A percentile compares a stretch with the other conserved stretches of the same genome.
Evolutionary conservation across 2,113 vertebrate genomes (phyloP).

Genomic region (Cariama cristata): DNA sequence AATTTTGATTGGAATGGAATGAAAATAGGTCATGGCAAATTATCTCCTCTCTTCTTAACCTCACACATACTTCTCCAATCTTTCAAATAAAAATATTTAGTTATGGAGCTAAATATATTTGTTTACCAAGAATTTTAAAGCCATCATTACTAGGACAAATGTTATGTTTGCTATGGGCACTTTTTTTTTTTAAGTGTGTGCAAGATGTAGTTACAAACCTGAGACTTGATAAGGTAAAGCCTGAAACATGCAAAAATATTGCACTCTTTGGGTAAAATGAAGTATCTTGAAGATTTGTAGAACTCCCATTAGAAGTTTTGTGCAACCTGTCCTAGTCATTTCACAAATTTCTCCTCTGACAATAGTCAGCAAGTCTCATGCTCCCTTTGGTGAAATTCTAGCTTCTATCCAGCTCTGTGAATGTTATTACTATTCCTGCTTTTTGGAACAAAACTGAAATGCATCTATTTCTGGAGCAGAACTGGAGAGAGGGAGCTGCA

Average conservation of each 20-base stretch:
- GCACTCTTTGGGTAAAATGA: neutral
- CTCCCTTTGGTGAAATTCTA: neutral
- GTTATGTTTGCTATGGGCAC: neutral
- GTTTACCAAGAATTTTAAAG: neutral
- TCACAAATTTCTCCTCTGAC: neutral
- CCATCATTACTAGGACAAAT: neutral
- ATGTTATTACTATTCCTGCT: neutral
- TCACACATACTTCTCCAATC: neutral
- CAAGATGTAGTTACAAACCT: neutral
- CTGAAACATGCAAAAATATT: neutral
- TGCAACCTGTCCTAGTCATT: neutral
- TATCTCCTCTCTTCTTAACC: neutral
- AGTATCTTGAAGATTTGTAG: neutral
- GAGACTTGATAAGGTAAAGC: neutral
- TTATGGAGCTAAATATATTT: neutral
- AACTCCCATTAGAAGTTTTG: neutral
- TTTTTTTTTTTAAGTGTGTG: neutral
- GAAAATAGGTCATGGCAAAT: constrained; percentile 62
- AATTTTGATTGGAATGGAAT: constrained; percentile 58
- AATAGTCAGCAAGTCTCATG: neutral
- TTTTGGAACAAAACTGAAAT: constrained; percentile 16
- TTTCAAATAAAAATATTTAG: constrained; percentile 45
- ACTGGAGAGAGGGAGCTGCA: neutral
- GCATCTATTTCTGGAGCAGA: constrained; percentile 23
- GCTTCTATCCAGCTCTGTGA: neutral